Conservation (phyloP, 2,797 vertebrate species). For the Centroberyx gerrardi region DNA sequence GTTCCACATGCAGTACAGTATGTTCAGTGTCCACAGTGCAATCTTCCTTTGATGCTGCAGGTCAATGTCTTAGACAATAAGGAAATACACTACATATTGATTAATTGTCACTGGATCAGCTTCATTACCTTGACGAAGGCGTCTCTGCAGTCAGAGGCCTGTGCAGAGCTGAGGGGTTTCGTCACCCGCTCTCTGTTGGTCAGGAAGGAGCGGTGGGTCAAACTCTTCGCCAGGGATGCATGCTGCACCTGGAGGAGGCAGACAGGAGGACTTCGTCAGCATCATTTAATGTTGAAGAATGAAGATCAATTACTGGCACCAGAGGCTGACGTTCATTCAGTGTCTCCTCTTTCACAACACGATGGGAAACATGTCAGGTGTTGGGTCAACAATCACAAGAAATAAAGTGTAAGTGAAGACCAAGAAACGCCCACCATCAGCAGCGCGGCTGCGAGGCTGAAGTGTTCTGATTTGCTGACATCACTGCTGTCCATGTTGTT, state of each 20-base stretch:
- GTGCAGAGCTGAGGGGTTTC: conserved; percentile 87
- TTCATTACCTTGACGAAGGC: conserved; percentile 93
- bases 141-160: conserved; percentile 91
- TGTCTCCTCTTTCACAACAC: background rate
- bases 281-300: background rate
- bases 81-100: conserved; percentile 10
- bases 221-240: conserved; percentile 83
- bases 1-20: too few relatives aligned
- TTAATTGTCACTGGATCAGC: background rate
- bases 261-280: background rate
- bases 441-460: conserved; percentile 83
- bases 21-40: background rate
- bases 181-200: conserved; percentile 90
- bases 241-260: conserved; percentile 84
- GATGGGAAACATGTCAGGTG: background rate
- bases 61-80: conserved; percentile 25
- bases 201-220: conserved; percentile 90
- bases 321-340: too few relatives aligned
- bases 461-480: conserved; percentile 86
- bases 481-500: conserved; percentile 93
- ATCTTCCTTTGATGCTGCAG: background rate
- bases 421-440: conserved; percentile 85
- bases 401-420: background rate
- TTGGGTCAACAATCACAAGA: background rate
- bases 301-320: background rate